These are phyloP conservation scores for Camelus dromedarius DNA, from an alignment of 2,113 vertebrate species.

Conservation along the genomic window DNA sequence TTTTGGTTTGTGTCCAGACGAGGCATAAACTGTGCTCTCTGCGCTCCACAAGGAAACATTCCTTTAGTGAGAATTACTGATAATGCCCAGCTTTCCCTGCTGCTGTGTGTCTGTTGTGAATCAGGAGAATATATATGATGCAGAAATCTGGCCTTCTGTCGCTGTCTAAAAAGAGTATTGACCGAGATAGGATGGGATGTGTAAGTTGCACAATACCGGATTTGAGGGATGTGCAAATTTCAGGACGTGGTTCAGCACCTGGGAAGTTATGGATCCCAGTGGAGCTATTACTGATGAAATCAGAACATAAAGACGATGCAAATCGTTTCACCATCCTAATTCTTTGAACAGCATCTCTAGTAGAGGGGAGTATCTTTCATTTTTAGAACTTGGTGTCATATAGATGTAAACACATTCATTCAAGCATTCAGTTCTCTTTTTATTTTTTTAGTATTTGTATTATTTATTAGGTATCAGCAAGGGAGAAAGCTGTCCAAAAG, in stretches of 20 bases:
- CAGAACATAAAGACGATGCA: neutral
- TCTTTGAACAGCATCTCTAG: neutral
- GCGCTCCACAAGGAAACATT: neutral
- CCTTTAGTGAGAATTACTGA: neutral
- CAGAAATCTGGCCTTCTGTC: conserved; percentile 23
- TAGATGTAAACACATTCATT: neutral
- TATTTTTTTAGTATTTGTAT: conserved; percentile 11
- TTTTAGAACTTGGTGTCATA: conserved; percentile 10
- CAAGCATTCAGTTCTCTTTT: neutral
- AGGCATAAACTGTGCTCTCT: neutral
- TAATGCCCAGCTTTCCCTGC: neutral
- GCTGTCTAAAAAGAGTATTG: conserved; percentile 35
- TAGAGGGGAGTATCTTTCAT: neutral
- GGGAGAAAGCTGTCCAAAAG: neutral
- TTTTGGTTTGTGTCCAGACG: neutral
- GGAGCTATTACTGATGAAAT: conserved; percentile 22
- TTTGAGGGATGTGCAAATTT: conserved; percentile 14
- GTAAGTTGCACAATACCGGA: neutral
- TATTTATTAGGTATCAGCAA: conserved; percentile 41
- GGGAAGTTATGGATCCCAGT: conserved; percentile 2
- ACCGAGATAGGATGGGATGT: neutral
- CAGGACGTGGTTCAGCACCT: neutral
- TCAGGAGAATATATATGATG: neutral
- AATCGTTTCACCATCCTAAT: neutral
- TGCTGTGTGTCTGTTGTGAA: neutral